phyloP scores from a whole-genome alignment of 2,797 vertebrate genomes.

The Bucorvus abyssinicus region DNA sequence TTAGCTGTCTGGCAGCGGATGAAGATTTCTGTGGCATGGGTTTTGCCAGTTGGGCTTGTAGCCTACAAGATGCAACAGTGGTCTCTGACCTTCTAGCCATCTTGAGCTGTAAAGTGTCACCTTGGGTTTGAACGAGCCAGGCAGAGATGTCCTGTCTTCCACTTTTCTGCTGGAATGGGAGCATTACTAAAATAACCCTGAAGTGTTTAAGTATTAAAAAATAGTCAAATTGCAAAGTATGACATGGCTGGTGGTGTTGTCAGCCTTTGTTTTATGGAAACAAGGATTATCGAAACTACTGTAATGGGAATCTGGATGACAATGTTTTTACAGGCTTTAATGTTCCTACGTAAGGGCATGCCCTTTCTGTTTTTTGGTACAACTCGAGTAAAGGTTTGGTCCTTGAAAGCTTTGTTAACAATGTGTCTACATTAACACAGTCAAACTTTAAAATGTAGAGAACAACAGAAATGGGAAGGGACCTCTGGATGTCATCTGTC shows the following conservation, averaged over 20 bases:
- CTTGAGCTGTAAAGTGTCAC: not conserved
- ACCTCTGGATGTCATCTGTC: not conserved
- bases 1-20: not conserved
- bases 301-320: not conserved
- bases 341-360: not conserved
- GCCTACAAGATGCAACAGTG: not conserved
- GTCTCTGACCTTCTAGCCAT: not conserved
- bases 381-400: not conserved
- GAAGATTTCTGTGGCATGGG: not conserved
- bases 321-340: not conserved
- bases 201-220: not conserved
- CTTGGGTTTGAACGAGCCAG: not conserved
- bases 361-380: not conserved
- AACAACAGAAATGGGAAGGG: not conserved
- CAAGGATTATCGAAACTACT: not conserved
- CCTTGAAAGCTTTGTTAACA: not conserved
- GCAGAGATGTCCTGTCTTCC: not conserved
- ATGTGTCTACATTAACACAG: not conserved
- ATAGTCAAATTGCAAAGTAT: not conserved
- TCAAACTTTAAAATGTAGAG: not conserved
- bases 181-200: not conserved
- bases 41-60: not conserved
- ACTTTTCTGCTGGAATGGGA: not conserved
- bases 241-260: not conserved
- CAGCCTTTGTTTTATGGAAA: not conserved